Evolutionary conservation across 1,140 invertebrate genomes (phyloP).

Genomic region (Paraescarpia echinospica): DNA sequence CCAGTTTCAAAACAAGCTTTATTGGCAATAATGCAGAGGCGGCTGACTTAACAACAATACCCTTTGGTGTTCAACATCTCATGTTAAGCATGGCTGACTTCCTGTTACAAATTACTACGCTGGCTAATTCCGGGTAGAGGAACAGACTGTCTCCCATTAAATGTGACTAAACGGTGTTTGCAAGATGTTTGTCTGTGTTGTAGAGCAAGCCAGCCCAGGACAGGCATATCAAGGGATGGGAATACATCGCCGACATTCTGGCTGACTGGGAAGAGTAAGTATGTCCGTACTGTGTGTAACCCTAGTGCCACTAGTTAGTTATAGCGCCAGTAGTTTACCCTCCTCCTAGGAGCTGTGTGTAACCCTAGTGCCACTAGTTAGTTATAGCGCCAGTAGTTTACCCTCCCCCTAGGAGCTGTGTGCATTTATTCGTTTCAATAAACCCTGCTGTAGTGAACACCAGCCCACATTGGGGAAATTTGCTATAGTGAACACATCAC

Average conservation of each 20-base stretch:
- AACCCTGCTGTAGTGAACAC: neutral
- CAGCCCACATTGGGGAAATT: neutral
- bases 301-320: neutral
- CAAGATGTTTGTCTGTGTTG: conserved; percentile 19
- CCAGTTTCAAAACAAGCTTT: too few species aligned
- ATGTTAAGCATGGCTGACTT: too few species aligned
- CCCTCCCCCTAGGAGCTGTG: neutral
- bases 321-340: neutral
- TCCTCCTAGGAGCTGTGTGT: neutral
- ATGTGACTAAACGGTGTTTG: too few species aligned
- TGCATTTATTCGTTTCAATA: neutral
- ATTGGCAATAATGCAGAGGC: too few species aligned
- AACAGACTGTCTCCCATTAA: too few species aligned
- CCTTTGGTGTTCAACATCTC: too few species aligned
- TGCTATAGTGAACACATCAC: too few species aligned
- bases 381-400: neutral
- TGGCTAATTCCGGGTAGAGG: too few species aligned
- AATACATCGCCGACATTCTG: conserved; percentile 92
- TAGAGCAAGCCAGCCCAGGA: conserved; percentile 79
- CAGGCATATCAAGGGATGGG: conserved; percentile 88
- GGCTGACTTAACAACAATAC: too few species aligned
- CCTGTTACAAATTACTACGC: too few species aligned
- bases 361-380: conserved; percentile 1
- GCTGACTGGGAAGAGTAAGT: conserved; percentile 88
- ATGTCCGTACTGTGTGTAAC: conserved; percentile 13